Percentiles rank a stretch among this genome's conserved stretches.
Conservation (phyloP, 2,113 vertebrate genomes). For the Ginglymostoma cirratum region DNA sequence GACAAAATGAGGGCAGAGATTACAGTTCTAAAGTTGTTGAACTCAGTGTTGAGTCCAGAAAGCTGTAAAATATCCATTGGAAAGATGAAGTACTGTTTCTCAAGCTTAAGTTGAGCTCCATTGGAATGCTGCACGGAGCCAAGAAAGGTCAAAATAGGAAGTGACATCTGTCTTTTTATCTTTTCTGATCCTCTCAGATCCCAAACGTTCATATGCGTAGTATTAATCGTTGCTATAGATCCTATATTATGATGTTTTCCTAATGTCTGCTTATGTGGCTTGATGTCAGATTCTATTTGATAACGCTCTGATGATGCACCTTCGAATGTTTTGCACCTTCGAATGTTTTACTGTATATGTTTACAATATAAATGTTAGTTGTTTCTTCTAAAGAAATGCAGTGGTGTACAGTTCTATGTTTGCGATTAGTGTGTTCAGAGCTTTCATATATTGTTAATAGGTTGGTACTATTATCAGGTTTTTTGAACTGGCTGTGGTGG, state of each 20-base stretch:
- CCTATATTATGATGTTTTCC: background rate
- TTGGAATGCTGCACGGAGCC: background rate
- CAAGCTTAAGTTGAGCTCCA: background rate
- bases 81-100: background rate
- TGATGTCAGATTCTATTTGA: background rate
- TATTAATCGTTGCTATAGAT: background rate
- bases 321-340: background rate
- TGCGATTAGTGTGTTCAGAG: background rate
- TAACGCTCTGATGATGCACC: background rate
- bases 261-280: background rate
- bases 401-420: background rate
- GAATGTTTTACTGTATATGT: background rate
- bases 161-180: background rate
- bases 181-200: no score
- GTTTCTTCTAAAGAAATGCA: background rate
- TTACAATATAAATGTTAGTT: background rate
- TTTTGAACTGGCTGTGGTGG: background rate
- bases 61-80: no score
- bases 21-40: no score
- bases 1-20: no score
- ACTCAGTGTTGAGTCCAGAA: no score
- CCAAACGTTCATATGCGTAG: background rate
- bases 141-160: background rate
- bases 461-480: background rate
- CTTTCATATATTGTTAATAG: background rate